phyloP scores from a whole-genome alignment of 2,113 vertebrate species.

The Hymenochirus boettgeri region DNA sequence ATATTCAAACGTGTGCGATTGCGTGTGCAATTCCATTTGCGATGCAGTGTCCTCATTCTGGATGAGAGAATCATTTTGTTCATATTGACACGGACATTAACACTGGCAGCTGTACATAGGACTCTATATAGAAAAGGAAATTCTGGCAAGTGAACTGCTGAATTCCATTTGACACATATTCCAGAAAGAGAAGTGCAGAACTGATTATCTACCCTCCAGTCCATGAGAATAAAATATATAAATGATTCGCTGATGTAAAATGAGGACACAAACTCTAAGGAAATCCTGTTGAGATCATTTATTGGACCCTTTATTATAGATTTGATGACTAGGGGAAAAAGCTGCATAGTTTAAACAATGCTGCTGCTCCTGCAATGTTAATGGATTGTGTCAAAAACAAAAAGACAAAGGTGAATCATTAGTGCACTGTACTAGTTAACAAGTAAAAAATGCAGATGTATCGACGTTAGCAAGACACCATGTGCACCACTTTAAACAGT shows the following conservation, averaged over 20 bases:
- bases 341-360: constrained; percentile 1
- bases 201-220: background rate
- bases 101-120: background rate
- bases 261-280: background rate
- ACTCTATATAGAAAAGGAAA: background rate
- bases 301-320: background rate
- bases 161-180: constrained; percentile 3
- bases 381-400: background rate
- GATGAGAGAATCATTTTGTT: background rate
- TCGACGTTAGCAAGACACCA: too few relatives aligned
- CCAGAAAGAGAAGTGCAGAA: background rate
- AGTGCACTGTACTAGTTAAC: too few relatives aligned
- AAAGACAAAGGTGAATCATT: background rate
- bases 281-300: background rate
- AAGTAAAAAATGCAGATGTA: too few relatives aligned
- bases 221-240: background rate
- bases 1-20: too few relatives aligned
- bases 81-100: too few relatives aligned
- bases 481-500: too few relatives aligned
- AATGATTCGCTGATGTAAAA: background rate
- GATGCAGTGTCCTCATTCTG: too few relatives aligned
- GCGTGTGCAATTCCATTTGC: too few relatives aligned
- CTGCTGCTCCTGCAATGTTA: background rate
- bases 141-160: background rate
- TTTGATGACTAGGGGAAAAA: background rate